These are phyloP conservation scores for Penaeus vannamei DNA, from an alignment of 1,140 invertebrate genomes.

Conservation along the genomic window DNA sequence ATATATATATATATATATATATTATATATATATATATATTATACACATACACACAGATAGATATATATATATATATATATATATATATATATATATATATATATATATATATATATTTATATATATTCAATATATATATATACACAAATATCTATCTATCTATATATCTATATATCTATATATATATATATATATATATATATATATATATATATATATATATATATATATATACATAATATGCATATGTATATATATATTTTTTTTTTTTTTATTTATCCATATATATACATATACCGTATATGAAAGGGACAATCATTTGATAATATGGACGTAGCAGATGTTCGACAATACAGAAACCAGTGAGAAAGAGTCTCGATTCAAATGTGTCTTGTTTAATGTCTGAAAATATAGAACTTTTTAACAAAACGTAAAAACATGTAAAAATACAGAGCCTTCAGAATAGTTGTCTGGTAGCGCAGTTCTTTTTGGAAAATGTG, in stretches of 20 bases:
- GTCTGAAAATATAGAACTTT: too few relatives aligned
- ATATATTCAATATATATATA: neutral
- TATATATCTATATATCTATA: conserved; percentile 38
- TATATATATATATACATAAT: conserved; percentile 9
- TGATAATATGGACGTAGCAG: too few relatives aligned
- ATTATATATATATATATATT: conserved; percentile 31
- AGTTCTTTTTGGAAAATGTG: too few relatives aligned
- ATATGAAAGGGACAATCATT: too few relatives aligned
- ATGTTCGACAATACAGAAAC: too few relatives aligned
- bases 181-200: conserved; percentile 29
- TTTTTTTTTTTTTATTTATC: neutral
- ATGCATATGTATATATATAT: conserved; percentile 5
- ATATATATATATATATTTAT: conserved; percentile 33
- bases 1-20: conserved; percentile 26
- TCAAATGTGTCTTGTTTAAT: too few relatives aligned
- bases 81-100: conserved; percentile 23
- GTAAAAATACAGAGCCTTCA: too few relatives aligned
- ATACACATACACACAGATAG: neutral
- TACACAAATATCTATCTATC: neutral
- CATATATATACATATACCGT: neutral
- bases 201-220: conserved; percentile 12
- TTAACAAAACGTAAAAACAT: too few relatives aligned
- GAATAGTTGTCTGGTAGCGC: too few relatives aligned
- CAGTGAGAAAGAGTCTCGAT: too few relatives aligned
- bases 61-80: conserved; percentile 2